Evolutionary conservation across 2,113 vertebrate species (phyloP), one percentile per base, ranked within the genome.

Genomic region (Eurypyga helias): DNA sequence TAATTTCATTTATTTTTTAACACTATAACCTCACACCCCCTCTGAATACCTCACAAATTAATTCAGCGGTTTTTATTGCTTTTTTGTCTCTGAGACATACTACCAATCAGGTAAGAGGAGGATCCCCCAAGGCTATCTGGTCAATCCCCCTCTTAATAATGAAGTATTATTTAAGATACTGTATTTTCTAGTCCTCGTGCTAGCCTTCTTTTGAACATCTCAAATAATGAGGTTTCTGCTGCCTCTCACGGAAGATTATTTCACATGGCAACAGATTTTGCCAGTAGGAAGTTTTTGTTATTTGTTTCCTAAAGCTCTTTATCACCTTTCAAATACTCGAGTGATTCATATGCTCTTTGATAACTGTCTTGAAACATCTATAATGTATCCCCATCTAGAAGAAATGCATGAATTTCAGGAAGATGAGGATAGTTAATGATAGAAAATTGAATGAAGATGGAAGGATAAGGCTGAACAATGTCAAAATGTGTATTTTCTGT

Each of bases 261-360:
- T 90, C 61, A 80, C 36, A 58, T 72, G 48, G 60, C 84, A 95
- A 82, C 3, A 0, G 60, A 57, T 20, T 29, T 85, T 67, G 24
- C 31, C 69, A 52, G 52, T 57, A 84, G 73, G 65, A 92, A 61
- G 24, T 41, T 95, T 90, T 75, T 90, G 67, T 90, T 97, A 67
- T 45, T 96, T 94, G 67, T 93, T 96, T 89, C 65, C 69, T 82
- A 91, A 94, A 91, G 73, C 38, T 76, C 57, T 94, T 94, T 93
- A 75, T 93, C 87, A 83, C 57, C 34, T 95, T 89, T 91, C 91
- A 94, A 92, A 90, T 49, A 26, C 33, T 71, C 12, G 34, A 82
- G 80, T 89, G 87, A 92, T 72, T 93, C 76, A 75, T 95, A 55
- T 33, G 43, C 8, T 89, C 43, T 92, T 84, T 87, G 83, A 71